phyloP scores from a whole-genome alignment of 2,797 vertebrate species.

The Chaunax sp. region DNA sequence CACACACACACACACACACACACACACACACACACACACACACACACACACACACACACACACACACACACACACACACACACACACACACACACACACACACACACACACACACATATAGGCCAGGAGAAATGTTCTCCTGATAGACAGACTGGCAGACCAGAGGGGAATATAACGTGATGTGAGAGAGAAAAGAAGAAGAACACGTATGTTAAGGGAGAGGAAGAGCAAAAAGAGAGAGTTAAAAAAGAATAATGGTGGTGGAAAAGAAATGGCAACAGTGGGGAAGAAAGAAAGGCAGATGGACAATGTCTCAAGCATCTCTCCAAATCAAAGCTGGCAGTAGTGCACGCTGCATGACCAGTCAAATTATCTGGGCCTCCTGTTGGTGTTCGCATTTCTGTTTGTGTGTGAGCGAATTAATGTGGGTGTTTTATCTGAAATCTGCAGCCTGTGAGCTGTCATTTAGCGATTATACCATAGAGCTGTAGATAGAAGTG shows the following conservation, averaged over 20 bases:
- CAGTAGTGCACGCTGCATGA: slow-evolving; percentile 53
- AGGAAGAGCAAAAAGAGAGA: slow-evolving; percentile 6
- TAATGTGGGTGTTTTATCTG: slow-evolving; percentile 63
- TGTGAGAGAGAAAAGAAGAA: neutral
- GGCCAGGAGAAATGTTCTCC: slow-evolving; percentile 41
- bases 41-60: slow-evolving; percentile 11
- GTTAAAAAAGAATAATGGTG: neutral
- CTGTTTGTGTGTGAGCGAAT: slow-evolving; percentile 30
- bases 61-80: slow-evolving; percentile 13
- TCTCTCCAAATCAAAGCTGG: slow-evolving; percentile 64
- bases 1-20: neutral
- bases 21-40: slow-evolving; percentile 7
- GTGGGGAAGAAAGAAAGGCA: slow-evolving; percentile 30
- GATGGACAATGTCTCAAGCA: slow-evolving; percentile 39
- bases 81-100: too few relatives aligned
- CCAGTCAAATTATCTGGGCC: slow-evolving; percentile 68
- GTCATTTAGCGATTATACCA: slow-evolving; percentile 77
- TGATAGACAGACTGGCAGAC: slow-evolving; percentile 28
- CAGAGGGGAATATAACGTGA: slow-evolving; percentile 12
- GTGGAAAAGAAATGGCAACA: slow-evolving; percentile 17
- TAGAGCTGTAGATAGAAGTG: slow-evolving; percentile 61
- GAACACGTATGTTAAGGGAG: neutral
- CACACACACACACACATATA: neutral
- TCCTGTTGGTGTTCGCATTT: slow-evolving; percentile 65
- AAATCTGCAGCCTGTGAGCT: slow-evolving; percentile 75